A percentile compares a stretch with the other conserved stretches of the same genome.
phyloP scores from a whole-genome alignment of 2,113 vertebrate species.

The Picathartes gymnocephalus region DNA sequence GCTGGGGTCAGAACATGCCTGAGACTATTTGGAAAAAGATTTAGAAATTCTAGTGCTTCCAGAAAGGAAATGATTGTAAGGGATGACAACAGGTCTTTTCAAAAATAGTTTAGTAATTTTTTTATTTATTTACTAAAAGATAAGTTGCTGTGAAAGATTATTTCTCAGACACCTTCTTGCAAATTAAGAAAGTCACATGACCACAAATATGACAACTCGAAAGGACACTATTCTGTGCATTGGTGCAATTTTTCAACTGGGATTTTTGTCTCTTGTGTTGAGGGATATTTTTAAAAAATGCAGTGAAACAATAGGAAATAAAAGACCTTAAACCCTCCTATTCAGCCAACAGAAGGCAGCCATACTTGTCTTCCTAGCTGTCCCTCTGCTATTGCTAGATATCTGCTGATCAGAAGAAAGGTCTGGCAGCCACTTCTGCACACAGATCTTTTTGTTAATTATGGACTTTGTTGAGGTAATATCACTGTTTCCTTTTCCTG shows the following conservation, averaged over 20 bases:
- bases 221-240: background rate
- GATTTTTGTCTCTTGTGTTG: background rate
- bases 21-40: background rate
- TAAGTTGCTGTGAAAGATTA: background rate
- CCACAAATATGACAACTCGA: background rate
- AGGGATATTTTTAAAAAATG: background rate
- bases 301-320: background rate
- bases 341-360: background rate
- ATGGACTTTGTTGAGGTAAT: fast-evolving
- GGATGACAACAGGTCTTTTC: background rate
- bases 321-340: background rate
- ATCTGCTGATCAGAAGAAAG: background rate
- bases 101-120: background rate
- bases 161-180: background rate
- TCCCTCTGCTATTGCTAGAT: background rate
- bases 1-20: background rate
- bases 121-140: background rate
- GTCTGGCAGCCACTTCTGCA: background rate
- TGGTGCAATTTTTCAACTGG: background rate
- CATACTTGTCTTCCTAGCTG: background rate
- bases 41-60: background rate
- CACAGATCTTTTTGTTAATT: background rate
- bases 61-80: background rate
- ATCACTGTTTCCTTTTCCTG: background rate
- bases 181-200: background rate